Conservation (phyloP, 2,113 vertebrate species). For the Xenus cinereus region DNA sequence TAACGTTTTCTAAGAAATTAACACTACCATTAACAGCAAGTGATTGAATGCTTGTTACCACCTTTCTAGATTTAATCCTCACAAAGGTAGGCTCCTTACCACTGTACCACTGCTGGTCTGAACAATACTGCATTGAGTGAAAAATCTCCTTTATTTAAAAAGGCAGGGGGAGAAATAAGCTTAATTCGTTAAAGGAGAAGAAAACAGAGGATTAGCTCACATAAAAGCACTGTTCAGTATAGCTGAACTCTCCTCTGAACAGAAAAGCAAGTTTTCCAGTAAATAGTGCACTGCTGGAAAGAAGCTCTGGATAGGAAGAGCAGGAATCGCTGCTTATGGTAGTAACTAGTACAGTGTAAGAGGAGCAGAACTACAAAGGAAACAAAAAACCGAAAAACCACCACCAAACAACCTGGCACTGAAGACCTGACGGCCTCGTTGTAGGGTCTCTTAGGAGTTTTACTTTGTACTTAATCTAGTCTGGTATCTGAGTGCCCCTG, state of each 20-base stretch:
- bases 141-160: neutral
- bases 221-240: neutral
- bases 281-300: neutral
- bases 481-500: neutral
- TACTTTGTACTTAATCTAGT: neutral
- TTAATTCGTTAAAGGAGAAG: conserved; percentile 3
- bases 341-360: neutral
- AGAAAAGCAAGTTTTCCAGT: neutral
- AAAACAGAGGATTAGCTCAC: neutral
- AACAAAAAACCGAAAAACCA: neutral
- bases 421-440: neutral
- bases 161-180: neutral
- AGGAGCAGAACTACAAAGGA: neutral
- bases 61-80: neutral
- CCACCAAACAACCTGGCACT: neutral
- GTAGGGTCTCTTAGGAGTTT: neutral
- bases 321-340: neutral
- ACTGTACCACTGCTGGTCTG: neutral
- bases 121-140: neutral
- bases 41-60: neutral
- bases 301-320: neutral
- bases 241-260: neutral
- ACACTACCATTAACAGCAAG: neutral
- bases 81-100: neutral
- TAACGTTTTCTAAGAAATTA: neutral